Percentiles rank a stretch among this genome's conserved stretches.
phyloP scores from a whole-genome alignment of 2,888 invertebrate species.

The Atrina japonica region DNA sequence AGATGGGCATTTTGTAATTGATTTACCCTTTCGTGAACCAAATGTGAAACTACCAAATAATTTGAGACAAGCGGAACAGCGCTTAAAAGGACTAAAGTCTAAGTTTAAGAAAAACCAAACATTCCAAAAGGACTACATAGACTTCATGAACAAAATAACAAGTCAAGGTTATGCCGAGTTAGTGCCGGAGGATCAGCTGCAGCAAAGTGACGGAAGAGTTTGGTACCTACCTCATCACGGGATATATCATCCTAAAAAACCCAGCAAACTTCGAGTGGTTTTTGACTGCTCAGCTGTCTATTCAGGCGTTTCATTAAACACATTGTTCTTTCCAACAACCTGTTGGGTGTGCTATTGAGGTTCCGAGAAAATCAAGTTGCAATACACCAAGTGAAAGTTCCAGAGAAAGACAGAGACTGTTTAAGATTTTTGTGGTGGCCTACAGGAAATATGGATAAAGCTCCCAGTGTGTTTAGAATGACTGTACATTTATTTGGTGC shows the following conservation, averaged over 20 bases:
- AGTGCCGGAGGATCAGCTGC: conserved; percentile 4
- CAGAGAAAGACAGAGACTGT: conserved; percentile 16
- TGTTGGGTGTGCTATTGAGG: conserved; percentile 29
- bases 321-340: conserved; percentile 19
- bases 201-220: conserved; percentile 8
- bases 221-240: conserved; percentile 13
- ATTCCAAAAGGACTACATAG: too few species aligned
- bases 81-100: conserved; percentile 14
- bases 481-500: conserved; percentile 33
- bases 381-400: conserved; percentile 25
- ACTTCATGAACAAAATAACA: conserved; percentile 32
- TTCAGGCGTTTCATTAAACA: conserved; percentile 26
- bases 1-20: neutral
- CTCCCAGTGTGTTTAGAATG: conserved; percentile 21
- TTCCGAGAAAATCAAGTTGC: conserved; percentile 30
- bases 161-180: conserved; percentile 32
- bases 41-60: too few species aligned
- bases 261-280: conserved; percentile 35
- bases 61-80: neutral
- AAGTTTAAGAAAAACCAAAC: conserved; percentile 12
- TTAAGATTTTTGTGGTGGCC: conserved; percentile 34
- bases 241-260: conserved; percentile 9
- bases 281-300: conserved; percentile 39
- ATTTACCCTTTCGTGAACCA: too few species aligned
- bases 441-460: conserved; percentile 9